Conservation (phyloP, 2,113 vertebrate species). For the Bufo bufo region DNA sequence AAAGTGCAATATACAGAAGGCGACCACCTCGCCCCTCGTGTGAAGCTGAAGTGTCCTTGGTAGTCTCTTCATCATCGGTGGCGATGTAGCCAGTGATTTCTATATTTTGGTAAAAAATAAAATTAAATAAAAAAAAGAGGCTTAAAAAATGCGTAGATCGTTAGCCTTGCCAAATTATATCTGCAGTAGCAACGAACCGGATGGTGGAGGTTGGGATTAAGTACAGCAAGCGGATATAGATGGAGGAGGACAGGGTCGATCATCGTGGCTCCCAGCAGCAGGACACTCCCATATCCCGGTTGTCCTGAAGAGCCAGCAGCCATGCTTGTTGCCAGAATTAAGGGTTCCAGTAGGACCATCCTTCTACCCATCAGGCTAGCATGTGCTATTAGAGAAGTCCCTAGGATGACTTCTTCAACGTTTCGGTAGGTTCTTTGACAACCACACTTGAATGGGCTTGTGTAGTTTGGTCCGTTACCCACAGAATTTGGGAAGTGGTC, state of each 20-base stretch:
- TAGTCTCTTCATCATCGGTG: constrained; percentile 21
- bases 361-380: neutral
- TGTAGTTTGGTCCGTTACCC: no score
- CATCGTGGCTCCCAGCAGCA: neutral
- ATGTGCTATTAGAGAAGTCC: neutral
- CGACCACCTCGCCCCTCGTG: constrained; percentile 11
- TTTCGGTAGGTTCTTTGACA: no score
- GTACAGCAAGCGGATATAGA: no score
- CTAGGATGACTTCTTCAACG: no score
- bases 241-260: neutral
- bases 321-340: no score
- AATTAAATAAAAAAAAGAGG: neutral
- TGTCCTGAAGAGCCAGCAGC: neutral
- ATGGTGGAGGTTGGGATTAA: neutral
- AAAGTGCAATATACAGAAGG: constrained; percentile 74
- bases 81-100: neutral
- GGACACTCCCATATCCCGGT: neutral
- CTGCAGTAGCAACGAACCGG: neutral
- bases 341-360: neutral
- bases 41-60: constrained; percentile 73
- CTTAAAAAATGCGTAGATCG: constrained; percentile 63
- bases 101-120: neutral
- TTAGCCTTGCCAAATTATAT: neutral
- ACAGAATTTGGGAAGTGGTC: no score
- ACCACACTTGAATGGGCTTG: neutral